Evolutionary conservation across 2,797 vertebrate genomes (phyloP).

Genomic region (Tolypeutes matacus): DNA sequence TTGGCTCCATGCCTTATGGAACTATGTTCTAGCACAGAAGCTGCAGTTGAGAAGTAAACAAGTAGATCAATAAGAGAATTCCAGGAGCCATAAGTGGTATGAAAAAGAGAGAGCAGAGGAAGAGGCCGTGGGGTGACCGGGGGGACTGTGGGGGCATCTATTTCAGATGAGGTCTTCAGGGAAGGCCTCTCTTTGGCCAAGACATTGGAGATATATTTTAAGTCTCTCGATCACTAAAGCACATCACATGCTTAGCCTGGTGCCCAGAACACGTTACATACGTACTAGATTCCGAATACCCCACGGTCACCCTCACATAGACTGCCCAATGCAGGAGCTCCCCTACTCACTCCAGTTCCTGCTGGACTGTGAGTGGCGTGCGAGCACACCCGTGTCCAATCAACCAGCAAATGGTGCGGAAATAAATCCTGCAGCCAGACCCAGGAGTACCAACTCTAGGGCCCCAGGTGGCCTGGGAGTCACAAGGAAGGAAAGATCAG

Average conservation of each 20-base stretch:
- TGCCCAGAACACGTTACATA: background rate
- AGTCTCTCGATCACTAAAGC: background rate
- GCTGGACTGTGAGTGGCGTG: background rate
- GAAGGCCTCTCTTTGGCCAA: background rate
- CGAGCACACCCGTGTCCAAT: background rate
- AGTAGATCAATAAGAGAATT: background rate
- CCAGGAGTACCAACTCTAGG: background rate
- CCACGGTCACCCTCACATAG: background rate
- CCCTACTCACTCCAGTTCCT: background rate
- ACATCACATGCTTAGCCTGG: background rate
- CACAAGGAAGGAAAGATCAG: background rate
- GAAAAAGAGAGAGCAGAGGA: background rate
- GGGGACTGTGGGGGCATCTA: fast-evolving
- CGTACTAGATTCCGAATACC: background rate
- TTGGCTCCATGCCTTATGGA: background rate
- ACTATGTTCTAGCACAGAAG: background rate
- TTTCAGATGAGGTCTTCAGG: background rate
- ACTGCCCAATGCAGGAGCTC: no score
- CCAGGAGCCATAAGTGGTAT: background rate
- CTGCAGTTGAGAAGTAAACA: background rate
- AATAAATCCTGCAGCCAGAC: background rate
- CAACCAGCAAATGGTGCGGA: background rate
- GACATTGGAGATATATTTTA: background rate
- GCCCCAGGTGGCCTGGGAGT: background rate
- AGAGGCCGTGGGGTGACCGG: background rate